phyloP scores from a whole-genome alignment of 2,888 invertebrate genomes.

The Eupithecia inturbata region DNA sequence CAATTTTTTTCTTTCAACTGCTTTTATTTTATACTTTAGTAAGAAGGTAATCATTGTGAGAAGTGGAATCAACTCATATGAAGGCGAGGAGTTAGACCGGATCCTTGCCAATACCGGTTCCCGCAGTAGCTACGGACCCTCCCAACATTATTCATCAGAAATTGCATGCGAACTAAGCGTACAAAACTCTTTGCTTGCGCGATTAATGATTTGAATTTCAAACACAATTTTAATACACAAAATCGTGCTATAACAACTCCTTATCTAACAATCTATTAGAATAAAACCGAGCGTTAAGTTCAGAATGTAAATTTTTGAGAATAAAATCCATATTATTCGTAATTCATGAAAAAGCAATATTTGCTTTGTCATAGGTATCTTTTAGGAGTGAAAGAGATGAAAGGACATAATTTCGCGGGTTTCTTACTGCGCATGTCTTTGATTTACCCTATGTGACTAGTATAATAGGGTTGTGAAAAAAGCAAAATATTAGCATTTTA shows the following conservation, averaged over 20 bases:
- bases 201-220: background rate
- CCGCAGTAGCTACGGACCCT: constrained; percentile 27
- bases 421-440: too few relatives aligned
- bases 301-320: too few relatives aligned
- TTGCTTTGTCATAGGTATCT: background rate
- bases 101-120: constrained; percentile 21
- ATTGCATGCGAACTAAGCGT: background rate
- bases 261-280: too few relatives aligned
- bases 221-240: background rate
- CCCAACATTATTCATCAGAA: background rate
- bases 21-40: background rate
- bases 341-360: background rate
- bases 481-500: too few relatives aligned
- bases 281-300: too few relatives aligned
- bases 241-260: too few relatives aligned
- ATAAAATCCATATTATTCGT: too few relatives aligned
- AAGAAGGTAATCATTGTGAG: background rate
- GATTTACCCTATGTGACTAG: too few relatives aligned
- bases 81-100: constrained; percentile 23
- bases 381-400: too few relatives aligned
- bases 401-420: too few relatives aligned
- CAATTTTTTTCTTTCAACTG: background rate
- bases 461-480: too few relatives aligned
- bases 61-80: constrained; percentile 15
- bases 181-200: background rate